Evolutionary conservation across 2,888 invertebrate species (phyloP).

Genomic region (Drosophila mimetica): DNA sequence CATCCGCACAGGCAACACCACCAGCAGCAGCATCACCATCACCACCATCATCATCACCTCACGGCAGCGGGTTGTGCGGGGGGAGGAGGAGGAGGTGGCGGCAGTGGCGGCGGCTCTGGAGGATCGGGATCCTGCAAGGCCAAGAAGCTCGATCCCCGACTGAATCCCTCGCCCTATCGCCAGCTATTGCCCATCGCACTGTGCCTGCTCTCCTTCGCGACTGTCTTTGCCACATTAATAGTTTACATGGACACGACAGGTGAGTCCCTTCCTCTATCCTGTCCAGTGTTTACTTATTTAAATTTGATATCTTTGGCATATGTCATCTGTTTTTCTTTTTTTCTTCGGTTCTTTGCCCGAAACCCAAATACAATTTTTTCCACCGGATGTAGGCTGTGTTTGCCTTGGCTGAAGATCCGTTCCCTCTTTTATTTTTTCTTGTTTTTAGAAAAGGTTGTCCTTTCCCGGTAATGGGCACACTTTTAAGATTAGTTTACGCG

Average conservation of each 20-base stretch:
- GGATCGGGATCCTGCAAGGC: slow-evolving; percentile 75
- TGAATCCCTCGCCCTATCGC: slow-evolving; percentile 84
- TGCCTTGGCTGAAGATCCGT: slow-evolving; percentile 35
- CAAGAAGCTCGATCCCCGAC: slow-evolving; percentile 83
- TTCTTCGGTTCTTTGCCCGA: slow-evolving; percentile 8
- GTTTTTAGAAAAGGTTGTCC: slow-evolving; percentile 9
- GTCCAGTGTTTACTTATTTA: slow-evolving; percentile 37
- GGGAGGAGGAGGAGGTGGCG: slow-evolving; percentile 44
- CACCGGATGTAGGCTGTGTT: slow-evolving; percentile 79
- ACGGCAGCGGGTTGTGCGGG: slow-evolving; percentile 45
- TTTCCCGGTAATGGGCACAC: slow-evolving; percentile 66
- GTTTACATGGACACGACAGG: slow-evolving; percentile 93
- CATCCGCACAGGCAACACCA: slow-evolving; percentile 58
- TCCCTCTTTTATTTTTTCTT: slow-evolving; percentile 22
- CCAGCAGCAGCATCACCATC: slow-evolving; percentile 55
- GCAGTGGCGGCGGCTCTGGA: slow-evolving; percentile 46
- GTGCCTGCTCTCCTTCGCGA: slow-evolving; percentile 91
- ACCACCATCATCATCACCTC: slow-evolving; percentile 61
- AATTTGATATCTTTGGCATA: slow-evolving; percentile 77
- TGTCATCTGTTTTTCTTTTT: slow-evolving; percentile 56
- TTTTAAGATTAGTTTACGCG: slow-evolving; percentile 78
- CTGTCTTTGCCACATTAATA: slow-evolving; percentile 91
- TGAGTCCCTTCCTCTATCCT: slow-evolving; percentile 81
- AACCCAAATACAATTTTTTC: slow-evolving; percentile 21
- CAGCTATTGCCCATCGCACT: slow-evolving; percentile 88